phyloP scores from a whole-genome alignment of 1,140 invertebrate species.

The Caenorhabditis elegans region WBcel235 BX284605.5:11768501-11769000 shows the following conservation, averaged over 20 bases:
- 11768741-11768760: slow-evolving; percentile 75
- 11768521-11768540: not conserved
- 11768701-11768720: slow-evolving; percentile 99
- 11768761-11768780: not conserved
- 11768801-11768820: not conserved
- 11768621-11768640: slow-evolving; percentile 80
- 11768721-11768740: slow-evolving; percentile 97
- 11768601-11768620: slow-evolving; percentile 99
- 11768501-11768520: slow-evolving; percentile 64
- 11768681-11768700: slow-evolving; percentile 92
- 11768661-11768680: slow-evolving; percentile 99
- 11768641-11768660: slow-evolving; percentile 84
- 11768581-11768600: slow-evolving; percentile 70
- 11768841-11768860: not conserved
- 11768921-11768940: slow-evolving; percentile 48
- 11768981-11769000: slow-evolving; percentile 15
- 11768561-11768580: slow-evolving; percentile 39
- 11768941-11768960: not conserved
- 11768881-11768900: not conserved
- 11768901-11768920: slow-evolving; percentile 45
- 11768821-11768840: not conserved
- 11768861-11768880: slow-evolving; percentile 27
- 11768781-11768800: not conserved
- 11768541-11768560: not conserved
- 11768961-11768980: not conserved